phyloP scores from a whole-genome alignment of 2,113 vertebrate genomes.

The Labeo rohita region DNA sequence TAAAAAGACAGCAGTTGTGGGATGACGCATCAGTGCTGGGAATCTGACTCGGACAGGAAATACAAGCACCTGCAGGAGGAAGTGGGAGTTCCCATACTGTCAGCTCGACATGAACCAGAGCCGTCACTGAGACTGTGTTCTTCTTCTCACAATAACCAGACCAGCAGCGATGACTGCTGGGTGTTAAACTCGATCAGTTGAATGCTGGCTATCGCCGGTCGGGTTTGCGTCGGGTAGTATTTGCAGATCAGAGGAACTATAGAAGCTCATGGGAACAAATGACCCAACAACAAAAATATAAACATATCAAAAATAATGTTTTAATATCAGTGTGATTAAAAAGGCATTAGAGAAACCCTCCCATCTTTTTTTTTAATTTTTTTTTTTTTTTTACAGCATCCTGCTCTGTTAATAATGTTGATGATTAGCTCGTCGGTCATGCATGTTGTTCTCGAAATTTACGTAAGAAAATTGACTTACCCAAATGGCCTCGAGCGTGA shows the following conservation, averaged over 20 bases:
- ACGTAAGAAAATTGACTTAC: not conserved
- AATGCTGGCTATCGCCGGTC: too few species aligned
- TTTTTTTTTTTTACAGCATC: too few species aligned
- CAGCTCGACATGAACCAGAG: not conserved
- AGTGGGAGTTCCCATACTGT: conserved; percentile 48
- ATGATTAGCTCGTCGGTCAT: not conserved
- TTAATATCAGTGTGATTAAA: not conserved
- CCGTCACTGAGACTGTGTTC: not conserved
- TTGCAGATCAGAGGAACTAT: too few species aligned
- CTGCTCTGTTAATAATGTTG: not conserved
- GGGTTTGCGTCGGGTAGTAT: too few species aligned
- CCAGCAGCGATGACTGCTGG: too few species aligned
- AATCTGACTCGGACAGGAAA: conserved; percentile 43
- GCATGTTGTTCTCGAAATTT: not conserved
- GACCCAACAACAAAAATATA: too few species aligned
- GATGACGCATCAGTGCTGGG: conserved; percentile 32
- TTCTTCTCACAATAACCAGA: not conserved
- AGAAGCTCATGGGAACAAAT: too few species aligned
- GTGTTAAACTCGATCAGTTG: too few species aligned
- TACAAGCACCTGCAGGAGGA: conserved; percentile 38
- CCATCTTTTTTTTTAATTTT: too few species aligned
- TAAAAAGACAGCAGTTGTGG: not conserved
- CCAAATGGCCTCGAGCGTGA: not conserved
- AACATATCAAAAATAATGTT: not conserved
- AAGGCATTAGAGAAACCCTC: too few species aligned